Base-by-base conservation (phyloP, 1,140 invertebrate genomes). In the Ceratina calcarata region DNA sequence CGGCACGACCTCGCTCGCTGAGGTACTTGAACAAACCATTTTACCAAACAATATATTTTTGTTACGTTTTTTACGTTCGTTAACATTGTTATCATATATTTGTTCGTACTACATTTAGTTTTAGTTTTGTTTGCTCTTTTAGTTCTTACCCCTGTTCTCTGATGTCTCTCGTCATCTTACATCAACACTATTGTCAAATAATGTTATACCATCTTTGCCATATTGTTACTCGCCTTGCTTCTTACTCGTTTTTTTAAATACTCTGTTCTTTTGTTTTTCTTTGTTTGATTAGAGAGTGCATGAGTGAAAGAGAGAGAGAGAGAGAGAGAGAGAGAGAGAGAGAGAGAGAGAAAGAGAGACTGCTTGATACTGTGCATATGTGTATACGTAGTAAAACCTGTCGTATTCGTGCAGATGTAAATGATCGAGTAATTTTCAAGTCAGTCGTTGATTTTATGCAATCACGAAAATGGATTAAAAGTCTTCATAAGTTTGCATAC, bases 1-100 rank as follows among this genome's bases (percentile, higher is more conserved):
- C 88, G 91, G 87, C 90, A 87, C 89, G 86, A 92, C 90, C 90
- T 90, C 90, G 87, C 88, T 90, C 88, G 89, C 89, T 84, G 90
- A 90, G 90, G 90, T 90, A 90, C 89, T 89, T 86, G 76, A 85
- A 82, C 80, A 84, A 84, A 84, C 73, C 80, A 85, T 85, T 85
- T 85, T 86, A 78, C 57, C 78, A 89, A 79, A 49, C 57, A 61
- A 32, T 70, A 70, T 70, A 51, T 82, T 83, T 89, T 88, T 57
- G 55, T 86, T 84, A 69, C 82, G 80, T 87, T 88, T 85, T 86
- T 79, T 84, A 45, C 37, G 78, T 88, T 79, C 45, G 37, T 45
- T 45, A 45, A 45, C 37, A 65, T 55, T 62, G 20, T 53, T 24
- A 7, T 76, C 53, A 15, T 64, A 62, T 78, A 18, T 58, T 16